Conservation (phyloP, 2,888 invertebrate species). For the Chironomus tentans region DNA sequence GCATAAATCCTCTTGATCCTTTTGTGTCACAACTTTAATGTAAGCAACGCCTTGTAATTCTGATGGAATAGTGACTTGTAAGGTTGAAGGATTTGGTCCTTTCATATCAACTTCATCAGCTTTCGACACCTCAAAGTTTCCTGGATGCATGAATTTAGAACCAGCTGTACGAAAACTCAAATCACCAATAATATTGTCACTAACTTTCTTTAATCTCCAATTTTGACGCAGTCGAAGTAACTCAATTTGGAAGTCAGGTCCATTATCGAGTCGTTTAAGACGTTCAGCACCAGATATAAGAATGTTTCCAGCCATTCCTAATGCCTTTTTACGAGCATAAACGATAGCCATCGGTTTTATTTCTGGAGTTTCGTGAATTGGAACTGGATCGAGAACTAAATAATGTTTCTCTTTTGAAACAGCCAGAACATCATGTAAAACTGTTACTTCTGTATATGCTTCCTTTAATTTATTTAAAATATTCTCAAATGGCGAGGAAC, state of each 20-base stretch:
- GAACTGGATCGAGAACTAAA: slow-evolving; percentile 87
- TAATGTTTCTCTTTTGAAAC: slow-evolving; percentile 91
- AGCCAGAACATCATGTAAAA: slow-evolving; percentile 82
- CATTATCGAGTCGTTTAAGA: slow-evolving; percentile 66
- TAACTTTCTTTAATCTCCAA: slow-evolving; percentile 94
- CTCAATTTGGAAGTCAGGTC: slow-evolving; percentile 89
- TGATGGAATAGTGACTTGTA: slow-evolving; percentile 85
- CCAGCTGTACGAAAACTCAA: slow-evolving; percentile 93
- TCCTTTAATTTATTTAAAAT: slow-evolving; percentile 81
- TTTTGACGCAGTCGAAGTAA: slow-evolving; percentile 79
- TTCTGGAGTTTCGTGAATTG: slow-evolving; percentile 65
- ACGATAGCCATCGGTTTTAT: slow-evolving; percentile 81
- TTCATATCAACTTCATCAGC: slow-evolving; percentile 67
- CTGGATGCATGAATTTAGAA: slow-evolving; percentile 86
- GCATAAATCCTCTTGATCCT: slow-evolving; percentile 86
- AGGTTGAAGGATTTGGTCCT: slow-evolving; percentile 56
- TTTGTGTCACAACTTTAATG: slow-evolving; percentile 90
- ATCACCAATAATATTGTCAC: slow-evolving; percentile 90
- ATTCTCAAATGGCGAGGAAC: slow-evolving; percentile 93
- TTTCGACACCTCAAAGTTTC: slow-evolving; percentile 92
- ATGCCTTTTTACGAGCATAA: slow-evolving; percentile 85
- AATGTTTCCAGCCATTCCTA: slow-evolving; percentile 77
- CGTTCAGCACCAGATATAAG: slow-evolving; percentile 79
- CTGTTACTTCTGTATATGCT: slow-evolving; percentile 84
- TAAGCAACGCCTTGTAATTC: slow-evolving; percentile 94